Conservation (phyloP, 2,888 invertebrate species). For the Sussaba pulchella region DNA sequence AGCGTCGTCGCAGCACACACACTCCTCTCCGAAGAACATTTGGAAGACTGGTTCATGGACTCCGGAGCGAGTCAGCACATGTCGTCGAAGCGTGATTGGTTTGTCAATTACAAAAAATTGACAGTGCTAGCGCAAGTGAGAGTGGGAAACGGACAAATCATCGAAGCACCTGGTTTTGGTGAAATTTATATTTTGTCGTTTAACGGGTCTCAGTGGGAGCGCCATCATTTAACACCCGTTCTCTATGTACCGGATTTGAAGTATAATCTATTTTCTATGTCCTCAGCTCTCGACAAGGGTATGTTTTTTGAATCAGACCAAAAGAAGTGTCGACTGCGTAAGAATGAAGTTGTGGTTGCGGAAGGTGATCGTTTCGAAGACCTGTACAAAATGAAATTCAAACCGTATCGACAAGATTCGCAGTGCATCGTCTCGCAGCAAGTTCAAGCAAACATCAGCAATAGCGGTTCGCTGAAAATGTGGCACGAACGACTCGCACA, state of each 20-base stretch:
- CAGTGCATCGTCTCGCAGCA: neutral
- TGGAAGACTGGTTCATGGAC: constrained; percentile 2
- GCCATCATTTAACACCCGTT: constrained; percentile 7
- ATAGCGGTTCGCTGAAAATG: constrained; percentile 51
- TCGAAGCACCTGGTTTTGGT: constrained; percentile 25
- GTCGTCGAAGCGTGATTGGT: constrained; percentile 24
- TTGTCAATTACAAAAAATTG: constrained; percentile 23
- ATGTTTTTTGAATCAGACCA: neutral
- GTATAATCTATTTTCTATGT: constrained; percentile 30
- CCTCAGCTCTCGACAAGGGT: constrained; percentile 28
- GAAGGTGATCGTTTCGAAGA: constrained; percentile 31
- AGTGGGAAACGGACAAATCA: constrained; percentile 35
- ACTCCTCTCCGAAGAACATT: neutral
- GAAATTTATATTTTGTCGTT: constrained; percentile 27
- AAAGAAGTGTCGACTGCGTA: neutral
- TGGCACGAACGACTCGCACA: constrained; percentile 73
- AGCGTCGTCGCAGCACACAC: neutral
- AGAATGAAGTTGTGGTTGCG: constrained; percentile 9
- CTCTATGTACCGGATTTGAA: constrained; percentile 6
- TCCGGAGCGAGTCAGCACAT: constrained; percentile 42
- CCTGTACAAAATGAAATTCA: constrained; percentile 23
- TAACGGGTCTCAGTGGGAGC: constrained; percentile 18
- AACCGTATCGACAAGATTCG: neutral
- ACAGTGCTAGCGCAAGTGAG: neutral
- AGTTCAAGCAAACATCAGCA: neutral